Percentiles rank a stretch among this genome's conserved stretches.
Evolutionary conservation across 2,888 invertebrate genomes (phyloP).

Genomic region (Caenorhabditis uteleia): DNA sequence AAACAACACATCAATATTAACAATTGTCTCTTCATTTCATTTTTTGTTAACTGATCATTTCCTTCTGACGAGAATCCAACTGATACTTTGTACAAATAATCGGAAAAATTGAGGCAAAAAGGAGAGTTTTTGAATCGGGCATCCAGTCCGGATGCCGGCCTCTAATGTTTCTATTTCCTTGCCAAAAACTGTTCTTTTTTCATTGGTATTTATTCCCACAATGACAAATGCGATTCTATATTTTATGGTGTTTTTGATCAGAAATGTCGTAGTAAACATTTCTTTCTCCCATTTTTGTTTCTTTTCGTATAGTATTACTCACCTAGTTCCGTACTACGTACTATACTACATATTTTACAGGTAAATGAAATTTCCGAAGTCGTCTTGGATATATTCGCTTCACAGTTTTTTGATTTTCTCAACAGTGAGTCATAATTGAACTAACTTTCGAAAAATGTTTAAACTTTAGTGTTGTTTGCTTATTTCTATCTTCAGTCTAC

Average conservation of each 20-base stretch:
- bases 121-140: background rate
- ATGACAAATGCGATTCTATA: background rate
- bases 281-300: too few species aligned
- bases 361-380: too few species aligned
- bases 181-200: background rate
- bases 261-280: too few species aligned
- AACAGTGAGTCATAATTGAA: too few species aligned
- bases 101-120: conserved; percentile 18
- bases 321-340: too few species aligned
- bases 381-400: too few species aligned
- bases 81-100: conserved; percentile 40
- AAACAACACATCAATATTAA: conserved; percentile 5
- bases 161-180: background rate
- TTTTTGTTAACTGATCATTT: conserved; percentile 6
- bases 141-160: background rate
- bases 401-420: too few species aligned
- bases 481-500: conserved; percentile 2
- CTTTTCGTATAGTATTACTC: too few species aligned
- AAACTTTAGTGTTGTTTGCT: too few species aligned
- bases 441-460: too few species aligned
- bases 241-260: too few species aligned
- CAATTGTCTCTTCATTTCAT: conserved; percentile 4
- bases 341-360: too few species aligned
- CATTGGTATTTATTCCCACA: background rate
- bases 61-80: conserved; percentile 12